Base-by-base conservation (phyloP, 2,888 invertebrate species). In the Horisme vitalbata region DNA sequence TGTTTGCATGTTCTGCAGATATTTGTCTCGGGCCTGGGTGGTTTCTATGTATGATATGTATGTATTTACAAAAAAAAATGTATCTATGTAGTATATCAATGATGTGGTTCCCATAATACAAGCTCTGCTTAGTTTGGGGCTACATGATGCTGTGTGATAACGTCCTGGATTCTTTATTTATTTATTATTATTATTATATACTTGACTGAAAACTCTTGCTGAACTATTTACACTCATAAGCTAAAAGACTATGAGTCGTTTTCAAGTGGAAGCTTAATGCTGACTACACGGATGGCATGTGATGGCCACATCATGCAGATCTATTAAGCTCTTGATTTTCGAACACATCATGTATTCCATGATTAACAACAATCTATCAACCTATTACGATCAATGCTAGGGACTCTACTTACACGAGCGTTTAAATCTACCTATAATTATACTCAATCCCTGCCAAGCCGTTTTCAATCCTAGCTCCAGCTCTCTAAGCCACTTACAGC, bases 341-440 rank as follows among this genome's bases (percentile, higher is more conserved):
- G 8, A 8, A 5, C 6, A 1, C 8, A 20, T 20, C 12, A 41
- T 21, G 11, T 28, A 10, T n/a, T n/a, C 10, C 14, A 21, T n/a
- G 6, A 21, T 21, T 7, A 21, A 8, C n/a, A 21, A 1, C 21
- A 21, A 21, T 21, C 21, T n/a, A 21, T 21, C 21, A 21, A 5
- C 8, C 8, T 20, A 20, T 20, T 23, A 9, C 23, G n/a, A n/a
- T 8, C 10, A 14, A 24, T 21, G 9, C n/a, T 20, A 2, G 11
- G 20, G 2, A 23, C 23, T 27, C n/a, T n/a, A 27, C 12, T 8
- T 8, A 27, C 14, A 34, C 20, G 3, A 35, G 28, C 20, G 11
- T 18, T 11, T 13, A 28, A 9, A 43, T 23, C 31, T 18, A 26
- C 31, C 36, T 20, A 20, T 26, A 18, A 44, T 21, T 24, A 9